These are phyloP conservation scores for Anoncus sp. DNA, from an alignment of 2,888 invertebrate genomes.

Conservation along the genomic window DNA sequence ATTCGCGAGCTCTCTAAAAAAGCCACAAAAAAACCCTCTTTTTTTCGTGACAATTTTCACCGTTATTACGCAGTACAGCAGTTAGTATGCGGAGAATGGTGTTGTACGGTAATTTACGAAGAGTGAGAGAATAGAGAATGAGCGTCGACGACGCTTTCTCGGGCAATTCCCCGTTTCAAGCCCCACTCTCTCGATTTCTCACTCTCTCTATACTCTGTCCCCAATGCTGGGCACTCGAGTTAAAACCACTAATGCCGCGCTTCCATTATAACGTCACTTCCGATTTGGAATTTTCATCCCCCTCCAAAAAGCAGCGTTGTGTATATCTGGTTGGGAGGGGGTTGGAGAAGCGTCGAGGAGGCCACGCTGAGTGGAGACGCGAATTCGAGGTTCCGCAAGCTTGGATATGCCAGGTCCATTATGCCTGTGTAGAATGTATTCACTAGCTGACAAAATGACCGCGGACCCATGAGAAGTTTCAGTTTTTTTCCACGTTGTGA, in stretches of 20 bases:
- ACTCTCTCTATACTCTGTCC: too few species aligned
- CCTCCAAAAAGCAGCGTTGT: too few species aligned
- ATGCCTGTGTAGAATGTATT: constrained; percentile 13
- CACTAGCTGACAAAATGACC: constrained; percentile 25
- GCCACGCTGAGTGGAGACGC: constrained; percentile 7
- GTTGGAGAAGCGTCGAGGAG: constrained; percentile 25
- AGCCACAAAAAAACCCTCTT: constrained; percentile 53
- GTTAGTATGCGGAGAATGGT: constrained; percentile 61
- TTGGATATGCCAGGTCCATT: background rate
- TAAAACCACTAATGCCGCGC: constrained; percentile 78
- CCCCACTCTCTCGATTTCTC: constrained; percentile 42
- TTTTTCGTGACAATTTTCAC: constrained; percentile 56
- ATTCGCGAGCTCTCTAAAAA: background rate
- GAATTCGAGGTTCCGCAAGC: constrained; percentile 34
- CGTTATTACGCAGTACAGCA: constrained; percentile 66
- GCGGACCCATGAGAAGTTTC: background rate
- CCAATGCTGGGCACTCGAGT: constrained; percentile 54
- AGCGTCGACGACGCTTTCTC: constrained; percentile 68
- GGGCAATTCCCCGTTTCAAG: constrained; percentile 69
- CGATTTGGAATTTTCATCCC: constrained; percentile 75
- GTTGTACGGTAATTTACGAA: constrained; percentile 56
- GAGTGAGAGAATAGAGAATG: constrained; percentile 51
- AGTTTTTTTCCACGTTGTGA: too few species aligned
- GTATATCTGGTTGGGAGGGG: constrained; percentile 33
- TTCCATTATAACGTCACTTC: constrained; percentile 80